phyloP scores from a whole-genome alignment of 1,140 invertebrate genomes.

The Orius laevigatus region DNA sequence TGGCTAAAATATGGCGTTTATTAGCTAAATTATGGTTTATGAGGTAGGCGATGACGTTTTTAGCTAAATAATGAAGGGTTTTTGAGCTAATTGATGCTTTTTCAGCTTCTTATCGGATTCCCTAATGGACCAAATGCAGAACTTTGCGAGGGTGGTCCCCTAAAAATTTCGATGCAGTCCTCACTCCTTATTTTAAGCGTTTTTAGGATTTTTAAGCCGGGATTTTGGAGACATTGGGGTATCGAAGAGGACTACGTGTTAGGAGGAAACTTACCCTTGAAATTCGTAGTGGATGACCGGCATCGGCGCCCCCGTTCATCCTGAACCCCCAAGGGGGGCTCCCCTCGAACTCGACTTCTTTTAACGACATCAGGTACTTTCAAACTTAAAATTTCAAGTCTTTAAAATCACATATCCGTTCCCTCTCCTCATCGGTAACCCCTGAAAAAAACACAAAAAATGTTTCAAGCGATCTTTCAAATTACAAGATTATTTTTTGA shows the following conservation, averaged over 20 bases:
- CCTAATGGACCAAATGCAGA: too few species aligned
- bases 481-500: neutral
- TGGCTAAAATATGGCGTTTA: too few species aligned
- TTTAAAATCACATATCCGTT: conserved; percentile 10
- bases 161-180: too few species aligned
- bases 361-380: conserved; percentile 36
- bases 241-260: neutral
- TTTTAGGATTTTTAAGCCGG: neutral
- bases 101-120: too few species aligned
- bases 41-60: too few species aligned
- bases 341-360: conserved; percentile 55
- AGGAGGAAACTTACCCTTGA: conserved; percentile 46
- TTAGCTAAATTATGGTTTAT: too few species aligned
- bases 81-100: too few species aligned
- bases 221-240: neutral
- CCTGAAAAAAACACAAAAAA: neutral
- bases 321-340: conserved; percentile 81
- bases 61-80: too few species aligned
- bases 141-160: too few species aligned
- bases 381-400: too few species aligned
- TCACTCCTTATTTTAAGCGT: too few species aligned
- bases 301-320: conserved; percentile 62
- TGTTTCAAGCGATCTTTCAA: neutral
- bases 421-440: neutral
- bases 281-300: conserved; percentile 53